phyloP scores from a whole-genome alignment of 2,113 vertebrate genomes.

The Brienomyrus brachyistius region DNA sequence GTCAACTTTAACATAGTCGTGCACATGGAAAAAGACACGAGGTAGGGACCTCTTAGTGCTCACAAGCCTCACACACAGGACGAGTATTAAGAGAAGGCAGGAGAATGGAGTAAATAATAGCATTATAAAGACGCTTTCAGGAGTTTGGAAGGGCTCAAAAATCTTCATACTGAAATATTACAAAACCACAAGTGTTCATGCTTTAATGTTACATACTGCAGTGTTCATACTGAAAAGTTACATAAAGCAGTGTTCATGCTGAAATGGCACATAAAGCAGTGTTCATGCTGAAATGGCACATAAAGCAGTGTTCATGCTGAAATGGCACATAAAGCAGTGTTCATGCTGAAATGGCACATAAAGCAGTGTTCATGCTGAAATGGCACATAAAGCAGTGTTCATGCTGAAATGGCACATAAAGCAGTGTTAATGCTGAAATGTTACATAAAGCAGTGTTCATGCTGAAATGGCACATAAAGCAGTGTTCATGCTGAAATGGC shows the following conservation, averaged over 20 bases:
- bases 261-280: not conserved
- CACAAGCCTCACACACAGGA: not conserved
- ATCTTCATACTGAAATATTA: not conserved
- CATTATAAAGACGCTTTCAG: not conserved
- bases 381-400: not conserved
- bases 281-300: too few species aligned
- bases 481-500: not conserved
- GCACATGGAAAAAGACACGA: not conserved
- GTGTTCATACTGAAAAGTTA: not conserved
- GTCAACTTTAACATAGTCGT: not conserved
- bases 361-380: not conserved
- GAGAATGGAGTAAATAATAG: not conserved
- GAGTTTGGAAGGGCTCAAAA: not conserved
- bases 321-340: not conserved
- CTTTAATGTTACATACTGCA: not conserved
- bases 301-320: too few species aligned
- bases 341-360: not conserved
- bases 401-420: not conserved
- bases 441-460: not conserved
- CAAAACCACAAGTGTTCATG: not conserved
- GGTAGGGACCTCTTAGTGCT: not conserved
- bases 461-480: not conserved
- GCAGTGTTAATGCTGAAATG: not conserved
- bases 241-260: not conserved
- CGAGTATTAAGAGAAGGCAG: not conserved